Percentiles rank a stretch among this genome's conserved stretches.
Evolutionary conservation across 2,888 invertebrate species (phyloP).

Genomic region (Sturmia bella): DNA sequence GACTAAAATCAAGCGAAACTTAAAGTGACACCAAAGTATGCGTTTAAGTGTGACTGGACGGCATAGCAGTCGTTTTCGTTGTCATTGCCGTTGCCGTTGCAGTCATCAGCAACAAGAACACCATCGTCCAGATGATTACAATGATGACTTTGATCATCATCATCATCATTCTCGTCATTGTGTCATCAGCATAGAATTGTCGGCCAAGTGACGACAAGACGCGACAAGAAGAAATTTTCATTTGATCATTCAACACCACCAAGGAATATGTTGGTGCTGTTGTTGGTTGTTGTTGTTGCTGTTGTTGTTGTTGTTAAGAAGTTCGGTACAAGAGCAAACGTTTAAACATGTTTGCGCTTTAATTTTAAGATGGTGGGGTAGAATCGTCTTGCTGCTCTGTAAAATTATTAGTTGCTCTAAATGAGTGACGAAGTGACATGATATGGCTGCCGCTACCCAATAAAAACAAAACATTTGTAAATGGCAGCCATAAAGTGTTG

Average conservation of each 20-base stretch:
- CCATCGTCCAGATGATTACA: not conserved
- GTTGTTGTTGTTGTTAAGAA: constrained; percentile 7
- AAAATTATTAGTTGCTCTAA: constrained; percentile 47
- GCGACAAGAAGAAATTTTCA: constrained; percentile 58
- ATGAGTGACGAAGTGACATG: constrained; percentile 60
- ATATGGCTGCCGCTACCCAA: constrained; percentile 51
- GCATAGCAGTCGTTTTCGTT: constrained; percentile 35
- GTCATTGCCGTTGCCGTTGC: constrained; percentile 29
- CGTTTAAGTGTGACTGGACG: constrained; percentile 71
- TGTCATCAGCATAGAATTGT: constrained; percentile 28
- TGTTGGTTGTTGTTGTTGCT: not conserved
- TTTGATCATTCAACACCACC: constrained; percentile 39
- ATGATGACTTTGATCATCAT: constrained; percentile 28
- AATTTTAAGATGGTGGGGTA: not conserved
- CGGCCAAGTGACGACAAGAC: constrained; percentile 64
- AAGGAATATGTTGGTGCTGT: constrained; percentile 5
- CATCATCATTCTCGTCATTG: constrained; percentile 15
- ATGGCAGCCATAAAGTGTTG: constrained; percentile 62
- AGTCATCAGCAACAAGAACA: constrained; percentile 37
- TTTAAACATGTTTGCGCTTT: not conserved
- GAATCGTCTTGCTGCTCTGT: constrained; percentile 23
- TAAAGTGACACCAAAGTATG: constrained; percentile 70
- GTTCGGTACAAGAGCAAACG: not conserved
- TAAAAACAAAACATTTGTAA: constrained; percentile 51
- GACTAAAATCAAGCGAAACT: constrained; percentile 52